Base-by-base conservation (phyloP, 2,888 invertebrate genomes). In the Sclerodermus sp. region DNA sequence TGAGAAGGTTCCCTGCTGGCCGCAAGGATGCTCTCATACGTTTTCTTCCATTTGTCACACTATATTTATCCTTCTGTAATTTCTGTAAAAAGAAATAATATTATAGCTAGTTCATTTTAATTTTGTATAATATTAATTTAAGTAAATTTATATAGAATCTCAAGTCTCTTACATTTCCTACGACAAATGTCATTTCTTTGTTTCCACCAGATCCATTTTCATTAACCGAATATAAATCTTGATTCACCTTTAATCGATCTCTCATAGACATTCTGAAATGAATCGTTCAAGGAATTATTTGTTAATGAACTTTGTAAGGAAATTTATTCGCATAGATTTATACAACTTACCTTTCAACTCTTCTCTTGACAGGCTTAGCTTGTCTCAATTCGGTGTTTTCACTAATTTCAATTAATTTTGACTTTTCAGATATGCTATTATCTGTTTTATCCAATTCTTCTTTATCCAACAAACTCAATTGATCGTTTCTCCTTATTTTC, bases 111-210 rank as follows among this genome's bases (percentile, higher is more conserved):
- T n/a, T n/a, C n/a, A n/a, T n/a, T n/a, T n/a, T 39, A 6, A 14
- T 12, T n/a, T 39, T 39, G 18, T n/a, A 6, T 6, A 12, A 15
- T 14, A 15, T 39, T 14, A 45, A 6, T 15, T 6, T 15, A 23
- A 23, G 8, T 23, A 23, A n/a, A n/a, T n/a, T n/a, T n/a, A n/a
- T n/a, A n/a, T n/a, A n/a, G n/a, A n/a, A n/a, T n/a, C n/a, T n/a
- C n/a, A n/a, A n/a, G n/a, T 23, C 4, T 23, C 3, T 6, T 34
- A 81, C 82, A 72, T 83, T 83, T 58, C 83, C 83, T 65, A 87
- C 82, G 2, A 82, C 82, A 67, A 92, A 93, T 15, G 87, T 88
- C 88, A 93, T 90, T 79, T 91, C 89, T 45, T 87, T 83, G 73
- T 88, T 91, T 38, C 93, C 88, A 10, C 84, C 76, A 0, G 88